phyloP scores from a whole-genome alignment of 2,888 invertebrate genomes.

The Furcula furcula region DNA sequence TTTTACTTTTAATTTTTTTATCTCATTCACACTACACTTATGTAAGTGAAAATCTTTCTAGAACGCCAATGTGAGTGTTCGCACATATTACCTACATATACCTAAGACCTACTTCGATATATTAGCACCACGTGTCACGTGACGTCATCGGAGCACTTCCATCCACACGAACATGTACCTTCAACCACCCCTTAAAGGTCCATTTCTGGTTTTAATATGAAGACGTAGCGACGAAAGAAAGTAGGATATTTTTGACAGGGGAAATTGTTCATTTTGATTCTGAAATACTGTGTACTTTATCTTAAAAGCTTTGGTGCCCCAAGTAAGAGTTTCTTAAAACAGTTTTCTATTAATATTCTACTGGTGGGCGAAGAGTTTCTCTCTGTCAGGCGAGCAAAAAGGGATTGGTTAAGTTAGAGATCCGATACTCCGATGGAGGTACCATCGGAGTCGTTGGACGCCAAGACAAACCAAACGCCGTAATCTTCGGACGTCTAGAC shows the following conservation, averaged over 20 bases:
- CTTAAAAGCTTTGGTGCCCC: neutral
- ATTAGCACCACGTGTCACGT: constrained; percentile 14
- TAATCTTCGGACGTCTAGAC: too few species aligned
- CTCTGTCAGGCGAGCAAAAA: too few species aligned
- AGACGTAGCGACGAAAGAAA: constrained; percentile 7
- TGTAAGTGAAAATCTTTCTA: too few species aligned
- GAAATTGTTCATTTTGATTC: constrained; percentile 12
- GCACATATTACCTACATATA: neutral
- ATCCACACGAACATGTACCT: constrained; percentile 15
- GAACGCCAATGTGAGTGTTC: constrained; percentile 4
- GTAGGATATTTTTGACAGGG: constrained; percentile 15
- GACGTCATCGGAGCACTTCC: constrained; percentile 13
- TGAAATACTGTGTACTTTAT: constrained; percentile 7
- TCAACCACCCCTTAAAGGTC: constrained; percentile 11
- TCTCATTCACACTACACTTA: too few species aligned
- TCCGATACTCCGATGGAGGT: too few species aligned
- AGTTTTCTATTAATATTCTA: too few species aligned
- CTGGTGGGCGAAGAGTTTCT: too few species aligned
- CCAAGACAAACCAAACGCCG: too few species aligned
- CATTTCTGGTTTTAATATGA: constrained; percentile 15
- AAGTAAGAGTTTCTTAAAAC: too few species aligned
- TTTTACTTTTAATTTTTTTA: too few species aligned
- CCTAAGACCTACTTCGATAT: constrained; percentile 10
- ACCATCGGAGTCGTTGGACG: too few species aligned
- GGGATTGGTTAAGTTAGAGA: too few species aligned